Base-by-base conservation (phyloP, 2,888 invertebrate species). In the Baronia brevicornis region DNA sequence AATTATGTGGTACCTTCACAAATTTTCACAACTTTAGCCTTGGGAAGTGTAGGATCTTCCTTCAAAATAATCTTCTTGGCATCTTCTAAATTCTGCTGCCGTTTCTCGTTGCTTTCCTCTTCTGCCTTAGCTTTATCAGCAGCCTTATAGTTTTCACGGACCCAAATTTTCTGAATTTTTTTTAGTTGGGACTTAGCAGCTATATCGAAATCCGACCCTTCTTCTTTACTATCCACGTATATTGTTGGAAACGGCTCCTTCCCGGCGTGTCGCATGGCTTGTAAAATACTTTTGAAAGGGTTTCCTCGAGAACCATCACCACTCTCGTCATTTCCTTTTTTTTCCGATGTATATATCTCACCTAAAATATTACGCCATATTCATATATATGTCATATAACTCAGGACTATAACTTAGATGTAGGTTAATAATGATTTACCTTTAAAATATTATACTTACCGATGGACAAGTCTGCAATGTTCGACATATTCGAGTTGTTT, bases 161-260 rank as follows among this genome's bases (percentile, higher is more conserved):
- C 82, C 90, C 93, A 98, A 14, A 96, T 86, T 67, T 98, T 98
- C 38, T 93, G 92, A 3, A 94, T 86, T 72, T 99, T 99, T 64
- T 99, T 99, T 44, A 98, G 56, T 54, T 98, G 98, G 0, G 97
- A 91, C 63, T 97, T 97, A 0, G 98, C 92, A 4, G 92, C 95
- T 4, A 69, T 87, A 46, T 96, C 96, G 69, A 88, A 98, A 0
- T 59, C 50, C 19, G 84, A 73, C 0, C 80, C 86, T 17, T 90
- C 90, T 33, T 91, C 90, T 70, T 93, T 94, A 0, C 90, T 86
- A 64, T 97, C 96, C 12, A 93, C 93, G 59, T 90, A 94, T 41
- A 96, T 95, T 0, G 87, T 78, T 0, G 96, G 95, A 58, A 96
- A 95, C 0, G 96, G 95, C 60, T 96, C 96, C 43, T 92, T 90